Evolutionary conservation across 1,140 invertebrate species (phyloP), one percentile per base, ranked within the genome.

Genomic region (Pissodes strobi): DNA sequence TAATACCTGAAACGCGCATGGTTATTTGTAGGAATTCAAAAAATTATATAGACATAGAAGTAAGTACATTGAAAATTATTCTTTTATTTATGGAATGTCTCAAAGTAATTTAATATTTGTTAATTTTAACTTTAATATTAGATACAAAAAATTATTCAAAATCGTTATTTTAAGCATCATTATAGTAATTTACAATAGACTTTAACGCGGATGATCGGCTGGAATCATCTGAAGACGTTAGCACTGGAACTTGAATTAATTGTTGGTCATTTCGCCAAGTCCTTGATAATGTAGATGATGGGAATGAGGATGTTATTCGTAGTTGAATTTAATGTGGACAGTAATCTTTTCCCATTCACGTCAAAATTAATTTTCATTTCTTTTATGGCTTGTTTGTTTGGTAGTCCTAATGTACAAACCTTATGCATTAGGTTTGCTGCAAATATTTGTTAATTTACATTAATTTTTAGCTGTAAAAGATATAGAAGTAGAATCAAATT

Each of bases 401-500:
- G 23, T 2, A 51, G 18, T 12, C 22, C 46, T 25, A 21, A 23
- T 53, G 49, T 53, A 17, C 22, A 30, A 53, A 53, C 49, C 34
- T 34, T 53, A 18, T 53, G 30, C 49, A 53, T 53, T 17, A 53
- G 49, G 12, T 12, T 30, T 34, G 27, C 27, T 19, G 49, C 49
- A 27, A 34, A 53, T 17, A 53, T 53, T 53, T 53, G 49, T 34
- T 53, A 25, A n/a, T 34, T 27, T 37, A 12, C n/a, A 34, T 53
- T 34, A 2, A 53, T 53, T 53, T 53, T 48, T 21, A 6, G 39
- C 39, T 5, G 39, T 13, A 43, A 43, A 43, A 43, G 39, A 43
- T 43, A 43, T 13, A 43, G 5, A 43, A 6, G 39, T 43, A 13
- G 39, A 5, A 12, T 43, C 15, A 43, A 12, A 43, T 43, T 43